Conservation (phyloP, 2,797 vertebrate genomes). For the Meriones psammophilus region DNA sequence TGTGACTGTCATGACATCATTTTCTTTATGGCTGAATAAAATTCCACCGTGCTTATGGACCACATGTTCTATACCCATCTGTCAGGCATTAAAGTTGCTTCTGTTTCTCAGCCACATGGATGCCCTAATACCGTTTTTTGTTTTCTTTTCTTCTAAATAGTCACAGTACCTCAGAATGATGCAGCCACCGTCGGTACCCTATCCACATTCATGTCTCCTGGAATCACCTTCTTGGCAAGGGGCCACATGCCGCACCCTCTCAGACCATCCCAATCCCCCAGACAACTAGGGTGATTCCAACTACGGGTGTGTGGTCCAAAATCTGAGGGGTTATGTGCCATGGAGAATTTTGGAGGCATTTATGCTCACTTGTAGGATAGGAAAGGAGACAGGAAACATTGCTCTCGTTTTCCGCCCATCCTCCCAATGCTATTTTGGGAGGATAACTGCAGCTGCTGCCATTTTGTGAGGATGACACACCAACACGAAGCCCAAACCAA, state of each 20-base stretch:
- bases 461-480: slow-evolving; percentile 44
- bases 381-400: slow-evolving; percentile 10
- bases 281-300: slow-evolving; percentile 31
- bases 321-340: not conserved
- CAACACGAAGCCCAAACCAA: slow-evolving; percentile 40
- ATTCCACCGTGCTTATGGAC: not conserved
- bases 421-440: slow-evolving; percentile 28
- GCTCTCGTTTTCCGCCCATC: not conserved
- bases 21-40: not conserved
- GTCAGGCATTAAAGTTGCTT: not conserved
- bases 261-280: not conserved
- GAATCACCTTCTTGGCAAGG: slow-evolving; percentile 12
- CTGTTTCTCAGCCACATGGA: not conserved
- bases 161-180: slow-evolving; percentile 41
- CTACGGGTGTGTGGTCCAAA: not conserved
- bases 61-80: not conserved
- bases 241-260: not conserved
- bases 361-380: slow-evolving; percentile 37
- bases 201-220: slow-evolving; percentile 17
- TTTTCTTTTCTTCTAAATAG: not conserved
- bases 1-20: not conserved
- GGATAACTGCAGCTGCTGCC: slow-evolving; percentile 18
- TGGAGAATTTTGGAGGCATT: not conserved
- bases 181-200: not conserved
- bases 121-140: not conserved